Percentiles rank a stretch among this genome's conserved stretches.
Evolutionary conservation across 1,140 invertebrate genomes (phyloP).

Genomic region (Galendromus occidentalis): DNA sequence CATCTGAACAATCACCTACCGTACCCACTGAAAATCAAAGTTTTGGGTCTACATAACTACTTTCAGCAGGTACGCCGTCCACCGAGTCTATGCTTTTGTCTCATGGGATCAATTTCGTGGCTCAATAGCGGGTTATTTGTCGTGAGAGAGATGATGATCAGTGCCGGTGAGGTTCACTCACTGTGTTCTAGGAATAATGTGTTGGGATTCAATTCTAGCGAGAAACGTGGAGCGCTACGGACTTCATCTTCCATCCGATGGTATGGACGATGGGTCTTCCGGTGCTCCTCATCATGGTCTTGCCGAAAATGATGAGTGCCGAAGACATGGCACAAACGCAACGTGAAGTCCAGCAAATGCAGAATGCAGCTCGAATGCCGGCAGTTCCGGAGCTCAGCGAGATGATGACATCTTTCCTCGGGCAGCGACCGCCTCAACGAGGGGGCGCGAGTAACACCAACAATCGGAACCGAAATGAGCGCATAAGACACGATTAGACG

Average conservation of each 20-base stretch:
- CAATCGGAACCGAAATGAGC: too few species aligned
- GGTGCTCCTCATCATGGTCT: slow-evolving; percentile 64
- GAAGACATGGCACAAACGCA: slow-evolving; percentile 17
- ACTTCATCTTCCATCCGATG: slow-evolving; percentile 91
- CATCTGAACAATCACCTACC: slow-evolving; percentile 53
- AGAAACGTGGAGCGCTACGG: slow-evolving; percentile 83
- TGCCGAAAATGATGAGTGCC: slow-evolving; percentile 82
- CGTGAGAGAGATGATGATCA: too few species aligned
- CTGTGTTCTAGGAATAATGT: too few species aligned
- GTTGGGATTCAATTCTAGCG: slow-evolving; percentile 31
- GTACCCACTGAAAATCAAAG: slow-evolving; percentile 73
- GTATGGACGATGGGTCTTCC: slow-evolving; percentile 92
- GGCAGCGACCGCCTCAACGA: too few species aligned
- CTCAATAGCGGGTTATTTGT: too few species aligned
- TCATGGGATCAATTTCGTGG: too few species aligned
- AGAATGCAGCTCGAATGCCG: slow-evolving; percentile 33
- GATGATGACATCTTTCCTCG: slow-evolving; percentile 40
- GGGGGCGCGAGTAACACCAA: too few species aligned
- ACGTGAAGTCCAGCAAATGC: slow-evolving; percentile 68
- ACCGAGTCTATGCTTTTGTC: too few species aligned
- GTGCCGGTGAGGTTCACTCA: too few species aligned
- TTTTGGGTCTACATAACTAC: slow-evolving; percentile 58
- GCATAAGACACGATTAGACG: too few species aligned
- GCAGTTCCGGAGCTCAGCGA: slow-evolving; percentile 78
- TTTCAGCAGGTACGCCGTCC: slow-evolving; percentile 44